phyloP scores from a whole-genome alignment of 2,888 invertebrate genomes.

The Cephus spinipes region DNA sequence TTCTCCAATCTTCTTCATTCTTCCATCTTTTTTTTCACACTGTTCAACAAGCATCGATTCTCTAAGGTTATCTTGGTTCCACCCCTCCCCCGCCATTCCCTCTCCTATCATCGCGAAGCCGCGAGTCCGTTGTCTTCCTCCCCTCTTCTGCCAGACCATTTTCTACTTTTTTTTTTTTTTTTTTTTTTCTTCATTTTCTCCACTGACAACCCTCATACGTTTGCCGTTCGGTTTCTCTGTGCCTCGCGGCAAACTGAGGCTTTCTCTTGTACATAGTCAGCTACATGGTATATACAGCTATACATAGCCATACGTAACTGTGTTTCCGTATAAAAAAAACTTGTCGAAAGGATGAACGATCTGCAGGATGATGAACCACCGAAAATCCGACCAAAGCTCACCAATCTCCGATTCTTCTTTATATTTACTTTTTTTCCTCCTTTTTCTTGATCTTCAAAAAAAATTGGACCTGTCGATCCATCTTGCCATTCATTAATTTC shows the following conservation, averaged over 20 bases:
- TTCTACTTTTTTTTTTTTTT: background rate
- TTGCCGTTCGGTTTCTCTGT: background rate
- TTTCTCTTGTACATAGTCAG: slow-evolving; percentile 3
- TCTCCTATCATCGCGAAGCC: background rate
- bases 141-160: background rate
- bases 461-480: background rate
- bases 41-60: background rate
- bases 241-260: slow-evolving; percentile 9
- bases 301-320: background rate
- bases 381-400: background rate
- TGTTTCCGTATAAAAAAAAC: background rate
- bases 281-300: background rate
- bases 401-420: background rate
- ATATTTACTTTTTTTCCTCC: background rate
- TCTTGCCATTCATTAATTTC: background rate
- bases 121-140: background rate
- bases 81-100: background rate
- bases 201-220: slow-evolving; percentile 17
- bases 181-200: slow-evolving; percentile 2
- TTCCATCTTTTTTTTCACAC: background rate
- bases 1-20: background rate
- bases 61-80: background rate
- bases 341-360: background rate
- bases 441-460: background rate
- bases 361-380: background rate